Evolutionary conservation across 2,797 vertebrate genomes (phyloP).

Genomic region (Cyclopterus lumpus): DNA sequence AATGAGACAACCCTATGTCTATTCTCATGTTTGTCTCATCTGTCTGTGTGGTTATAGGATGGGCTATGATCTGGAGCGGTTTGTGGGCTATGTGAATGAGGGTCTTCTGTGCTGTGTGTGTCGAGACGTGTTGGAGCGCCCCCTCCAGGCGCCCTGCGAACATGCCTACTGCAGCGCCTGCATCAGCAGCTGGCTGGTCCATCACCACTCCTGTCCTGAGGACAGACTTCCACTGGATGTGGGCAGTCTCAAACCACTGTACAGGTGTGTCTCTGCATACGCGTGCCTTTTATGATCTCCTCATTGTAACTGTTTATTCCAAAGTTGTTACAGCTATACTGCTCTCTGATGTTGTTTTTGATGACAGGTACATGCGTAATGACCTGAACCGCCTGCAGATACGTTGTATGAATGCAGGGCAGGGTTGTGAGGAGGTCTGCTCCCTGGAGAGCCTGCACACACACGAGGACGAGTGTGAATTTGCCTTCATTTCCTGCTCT

Average conservation of each 20-base stretch:
- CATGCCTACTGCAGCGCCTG: conserved; percentile 91
- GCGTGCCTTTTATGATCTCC: not conserved
- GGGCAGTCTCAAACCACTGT: conserved; percentile 86
- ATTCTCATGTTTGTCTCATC: conserved; percentile 4
- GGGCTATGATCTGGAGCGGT: conserved; percentile 92
- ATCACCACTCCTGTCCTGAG: conserved; percentile 91
- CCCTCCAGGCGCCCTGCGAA: conserved; percentile 92
- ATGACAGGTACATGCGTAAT: conserved; percentile 91
- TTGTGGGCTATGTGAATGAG: conserved; percentile 92
- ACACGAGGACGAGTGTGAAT: conserved; percentile 90
- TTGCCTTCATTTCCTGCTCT: conserved; percentile 85
- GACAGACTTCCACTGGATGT: conserved; percentile 88
- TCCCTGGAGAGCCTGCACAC: conserved; percentile 88
- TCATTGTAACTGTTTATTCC: not conserved
- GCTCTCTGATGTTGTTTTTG: not conserved
- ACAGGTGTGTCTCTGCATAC: conserved; percentile 81
- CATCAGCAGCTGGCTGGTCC: conserved; percentile 90
- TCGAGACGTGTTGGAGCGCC: conserved; percentile 89
- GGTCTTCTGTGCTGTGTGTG: conserved; percentile 92
- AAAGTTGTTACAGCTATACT: not conserved
- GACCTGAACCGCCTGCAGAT: conserved; percentile 91
- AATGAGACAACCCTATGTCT: not conserved
- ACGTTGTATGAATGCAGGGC: conserved; percentile 86
- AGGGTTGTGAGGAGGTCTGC: conserved; percentile 89
- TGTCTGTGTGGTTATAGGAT: conserved; percentile 76